Evolutionary conservation across 2,888 invertebrate genomes (phyloP).

Genomic region (Drosophila pseudotalamancana): DNA sequence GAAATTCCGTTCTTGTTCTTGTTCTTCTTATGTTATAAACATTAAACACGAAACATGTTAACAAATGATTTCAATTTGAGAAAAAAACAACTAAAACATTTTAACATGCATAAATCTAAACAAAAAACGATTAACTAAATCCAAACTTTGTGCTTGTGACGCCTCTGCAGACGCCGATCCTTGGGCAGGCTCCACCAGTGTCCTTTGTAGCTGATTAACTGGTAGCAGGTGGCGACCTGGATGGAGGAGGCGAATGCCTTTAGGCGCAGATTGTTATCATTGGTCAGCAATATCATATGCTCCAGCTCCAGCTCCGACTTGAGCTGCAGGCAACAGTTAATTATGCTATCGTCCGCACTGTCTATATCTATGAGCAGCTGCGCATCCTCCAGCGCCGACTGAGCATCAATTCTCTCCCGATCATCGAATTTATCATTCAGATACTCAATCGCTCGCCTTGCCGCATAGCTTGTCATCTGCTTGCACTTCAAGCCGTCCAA

Average conservation of each 20-base stretch:
- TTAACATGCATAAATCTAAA: background rate
- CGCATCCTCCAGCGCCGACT: conserved; percentile 84
- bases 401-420: conserved; percentile 76
- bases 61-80: background rate
- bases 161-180: background rate
- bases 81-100: background rate
- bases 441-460: conserved; percentile 22
- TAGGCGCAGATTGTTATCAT: conserved; percentile 85
- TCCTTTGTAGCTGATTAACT: conserved; percentile 47
- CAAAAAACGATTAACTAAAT: background rate
- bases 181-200: conserved; percentile 10
- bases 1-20: background rate
- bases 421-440: conserved; percentile 45
- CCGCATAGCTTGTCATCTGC: background rate
- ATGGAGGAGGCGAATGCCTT: conserved; percentile 85
- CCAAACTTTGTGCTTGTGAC: background rate
- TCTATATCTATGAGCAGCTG: conserved; percentile 82
- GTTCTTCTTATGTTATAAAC: background rate
- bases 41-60: background rate
- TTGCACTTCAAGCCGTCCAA: conserved; percentile 78
- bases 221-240: conserved; percentile 70
- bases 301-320: conserved; percentile 76
- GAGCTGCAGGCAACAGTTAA: conserved; percentile 85
- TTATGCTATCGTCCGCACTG: conserved; percentile 85
- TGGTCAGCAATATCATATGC: conserved; percentile 84